These are phyloP conservation scores for Trypoxylus dichotomus DNA, from an alignment of 1,140 invertebrate genomes.

Conservation along the genomic window DNA sequence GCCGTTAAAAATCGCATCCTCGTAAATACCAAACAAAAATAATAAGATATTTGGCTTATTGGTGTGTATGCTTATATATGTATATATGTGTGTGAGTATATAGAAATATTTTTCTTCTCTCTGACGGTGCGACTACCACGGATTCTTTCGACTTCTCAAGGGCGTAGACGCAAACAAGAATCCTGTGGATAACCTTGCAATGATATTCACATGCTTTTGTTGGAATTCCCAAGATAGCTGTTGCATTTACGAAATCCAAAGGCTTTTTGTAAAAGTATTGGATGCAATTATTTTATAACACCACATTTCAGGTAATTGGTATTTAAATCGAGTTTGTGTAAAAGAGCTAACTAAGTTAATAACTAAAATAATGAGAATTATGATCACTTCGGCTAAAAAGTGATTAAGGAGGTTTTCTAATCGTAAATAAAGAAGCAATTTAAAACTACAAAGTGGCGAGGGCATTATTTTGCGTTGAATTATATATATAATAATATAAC, in stretches of 20 bases:
- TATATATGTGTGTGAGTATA: not conserved
- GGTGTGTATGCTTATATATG: not conserved
- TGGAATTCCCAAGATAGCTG: constrained; percentile 1
- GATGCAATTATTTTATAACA: too few relatives aligned
- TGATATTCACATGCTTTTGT: constrained; percentile 12
- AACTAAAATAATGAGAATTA: too few relatives aligned
- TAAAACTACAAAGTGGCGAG: too few relatives aligned
- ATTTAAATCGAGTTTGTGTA: too few relatives aligned
- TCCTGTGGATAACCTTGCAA: constrained; percentile 21
- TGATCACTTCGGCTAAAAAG: too few relatives aligned
- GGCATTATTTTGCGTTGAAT: too few relatives aligned
- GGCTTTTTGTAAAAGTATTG: too few relatives aligned
- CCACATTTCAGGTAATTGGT: too few relatives aligned
- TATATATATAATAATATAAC: too few relatives aligned
- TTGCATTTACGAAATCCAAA: not conserved
- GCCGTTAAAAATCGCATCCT: constrained; percentile 12
- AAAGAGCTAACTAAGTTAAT: too few relatives aligned
- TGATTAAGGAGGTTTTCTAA: too few relatives aligned
- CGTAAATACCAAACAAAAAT: constrained; percentile 12
- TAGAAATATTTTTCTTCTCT: constrained; percentile 1
- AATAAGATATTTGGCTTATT: constrained; percentile 1
- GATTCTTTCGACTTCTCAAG: constrained; percentile 16
- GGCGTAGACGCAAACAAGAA: constrained; percentile 20
- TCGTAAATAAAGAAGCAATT: too few relatives aligned
- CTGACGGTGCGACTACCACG: not conserved